phyloP scores from a whole-genome alignment of 2,888 invertebrate species.

The Thymelicus sylvestris region DNA sequence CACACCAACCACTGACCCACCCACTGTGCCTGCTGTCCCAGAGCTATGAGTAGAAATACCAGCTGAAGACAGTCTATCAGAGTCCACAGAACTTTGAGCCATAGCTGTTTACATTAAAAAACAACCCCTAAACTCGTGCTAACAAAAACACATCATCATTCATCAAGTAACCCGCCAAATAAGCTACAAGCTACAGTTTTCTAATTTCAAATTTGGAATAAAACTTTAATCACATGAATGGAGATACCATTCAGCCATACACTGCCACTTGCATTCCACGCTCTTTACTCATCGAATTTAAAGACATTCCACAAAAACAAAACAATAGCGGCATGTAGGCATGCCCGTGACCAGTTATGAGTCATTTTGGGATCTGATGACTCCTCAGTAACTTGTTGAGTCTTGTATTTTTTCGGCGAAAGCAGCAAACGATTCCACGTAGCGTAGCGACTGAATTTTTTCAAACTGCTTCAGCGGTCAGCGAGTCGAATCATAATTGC shows the following conservation, averaged over 20 bases:
- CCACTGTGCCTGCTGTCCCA: constrained; percentile 76
- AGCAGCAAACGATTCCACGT: constrained; percentile 55
- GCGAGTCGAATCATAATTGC: constrained; percentile 60
- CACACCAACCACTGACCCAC: constrained; percentile 78
- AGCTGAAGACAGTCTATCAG: constrained; percentile 79
- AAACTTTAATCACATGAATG: constrained; percentile 31
- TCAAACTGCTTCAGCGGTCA: constrained; percentile 52
- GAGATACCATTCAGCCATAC: constrained; percentile 39
- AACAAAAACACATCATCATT: constrained; percentile 23
- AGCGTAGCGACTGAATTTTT: constrained; percentile 62
- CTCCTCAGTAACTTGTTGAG: constrained; percentile 53
- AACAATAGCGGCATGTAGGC: constrained; percentile 65
- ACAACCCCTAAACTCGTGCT: constrained; percentile 7
- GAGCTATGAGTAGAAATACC: constrained; percentile 80
- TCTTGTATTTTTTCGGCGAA: constrained; percentile 57
- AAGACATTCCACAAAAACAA: constrained; percentile 73
- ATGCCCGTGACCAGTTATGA: constrained; percentile 71
- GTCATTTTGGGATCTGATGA: constrained; percentile 73
- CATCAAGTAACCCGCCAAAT: constrained; percentile 41
- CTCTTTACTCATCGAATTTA: constrained; percentile 65
- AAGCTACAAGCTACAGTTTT: constrained; percentile 32
- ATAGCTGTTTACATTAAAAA: constrained; percentile 50
- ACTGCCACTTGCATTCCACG: constrained; percentile 42
- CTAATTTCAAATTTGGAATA: constrained; percentile 42
- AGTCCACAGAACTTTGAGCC: constrained; percentile 79